Percentiles rank a stretch among this genome's conserved stretches.
These are phyloP conservation scores for Cephus sareptanus DNA, from an alignment of 2,888 invertebrate species.

Conservation along the genomic window DNA sequence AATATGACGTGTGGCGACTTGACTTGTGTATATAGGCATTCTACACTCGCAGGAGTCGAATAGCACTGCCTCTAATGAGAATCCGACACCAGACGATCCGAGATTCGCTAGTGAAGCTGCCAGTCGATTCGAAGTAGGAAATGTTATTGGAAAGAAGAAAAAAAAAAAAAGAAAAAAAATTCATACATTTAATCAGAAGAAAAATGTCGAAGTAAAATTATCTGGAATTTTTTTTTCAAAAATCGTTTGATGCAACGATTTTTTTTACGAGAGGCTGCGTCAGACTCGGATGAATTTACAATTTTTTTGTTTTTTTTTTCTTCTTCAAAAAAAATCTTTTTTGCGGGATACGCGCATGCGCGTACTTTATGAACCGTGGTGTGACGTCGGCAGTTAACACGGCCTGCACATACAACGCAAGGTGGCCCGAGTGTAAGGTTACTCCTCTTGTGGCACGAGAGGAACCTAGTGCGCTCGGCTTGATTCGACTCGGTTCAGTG, in stretches of 20 bases:
- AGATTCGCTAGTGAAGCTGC: conserved; percentile 1
- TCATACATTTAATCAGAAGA: not conserved
- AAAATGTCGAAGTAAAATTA: not conserved
- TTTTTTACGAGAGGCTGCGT: not conserved
- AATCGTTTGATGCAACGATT: too few species aligned
- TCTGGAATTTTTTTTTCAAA: not conserved
- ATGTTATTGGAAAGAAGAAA: not conserved
- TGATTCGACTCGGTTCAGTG: not conserved
- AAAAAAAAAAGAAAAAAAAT: not conserved
- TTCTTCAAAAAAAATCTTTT: not conserved
- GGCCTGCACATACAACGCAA: conserved; percentile 31
- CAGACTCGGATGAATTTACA: not conserved
- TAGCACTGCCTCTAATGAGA: conserved; percentile 23
- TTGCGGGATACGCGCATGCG: not conserved
- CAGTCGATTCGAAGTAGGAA: not conserved
- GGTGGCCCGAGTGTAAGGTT: conserved; percentile 47
- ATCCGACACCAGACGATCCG: conserved; percentile 18
- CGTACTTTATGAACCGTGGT: conserved; percentile 33
- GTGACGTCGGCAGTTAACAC: conserved; percentile 40
- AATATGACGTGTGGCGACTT: not conserved
- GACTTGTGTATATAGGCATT: not conserved
- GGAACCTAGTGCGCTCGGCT: conserved; percentile 10
- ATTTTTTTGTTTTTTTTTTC: not conserved
- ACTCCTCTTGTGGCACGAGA: conserved; percentile 31
- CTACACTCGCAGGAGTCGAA: conserved; percentile 15